phyloP scores from a whole-genome alignment of 2,888 invertebrate genomes.

The Nomada hirtipes region DNA sequence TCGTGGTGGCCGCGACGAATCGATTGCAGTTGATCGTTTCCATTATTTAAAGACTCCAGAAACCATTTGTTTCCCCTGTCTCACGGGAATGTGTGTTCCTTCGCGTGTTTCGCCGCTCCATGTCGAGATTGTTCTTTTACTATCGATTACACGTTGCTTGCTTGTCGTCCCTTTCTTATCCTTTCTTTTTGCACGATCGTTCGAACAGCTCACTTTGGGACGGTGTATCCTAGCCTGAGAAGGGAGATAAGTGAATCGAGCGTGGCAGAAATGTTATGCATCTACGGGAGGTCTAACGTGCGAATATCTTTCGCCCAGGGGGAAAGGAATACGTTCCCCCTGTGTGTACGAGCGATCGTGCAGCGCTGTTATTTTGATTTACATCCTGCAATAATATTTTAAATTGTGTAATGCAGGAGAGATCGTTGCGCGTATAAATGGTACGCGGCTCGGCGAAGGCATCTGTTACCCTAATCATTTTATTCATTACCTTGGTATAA shows the following conservation, averaged over 20 bases:
- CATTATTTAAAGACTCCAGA: conserved; percentile 39
- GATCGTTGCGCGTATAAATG: not conserved
- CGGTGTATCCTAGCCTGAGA: not conserved
- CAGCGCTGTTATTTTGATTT: not conserved
- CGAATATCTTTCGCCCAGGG: not conserved
- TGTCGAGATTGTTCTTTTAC: not conserved
- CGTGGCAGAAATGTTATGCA: not conserved
- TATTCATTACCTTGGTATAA: not conserved
- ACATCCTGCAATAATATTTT: too few species aligned
- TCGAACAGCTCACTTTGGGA: not conserved
- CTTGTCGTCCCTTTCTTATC: not conserved
- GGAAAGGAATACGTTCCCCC: not conserved
- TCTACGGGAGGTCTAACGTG: conserved; percentile 5
- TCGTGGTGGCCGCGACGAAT: conserved; percentile 11
- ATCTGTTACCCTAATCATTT: not conserved
- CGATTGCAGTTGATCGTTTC: conserved; percentile 40
- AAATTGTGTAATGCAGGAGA: not conserved
- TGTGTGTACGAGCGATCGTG: not conserved
- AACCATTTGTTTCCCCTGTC: conserved; percentile 1
- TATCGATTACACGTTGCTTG: conserved; percentile 2
- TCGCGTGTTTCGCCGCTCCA: not conserved
- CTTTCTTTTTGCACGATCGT: not conserved
- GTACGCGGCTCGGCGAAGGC: not conserved
- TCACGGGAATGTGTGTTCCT: conserved; percentile 6
- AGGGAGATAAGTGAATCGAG: conserved; percentile 13